phyloP scores from a whole-genome alignment of 1,140 invertebrate species.

The Eriocheir sinensis region DNA sequence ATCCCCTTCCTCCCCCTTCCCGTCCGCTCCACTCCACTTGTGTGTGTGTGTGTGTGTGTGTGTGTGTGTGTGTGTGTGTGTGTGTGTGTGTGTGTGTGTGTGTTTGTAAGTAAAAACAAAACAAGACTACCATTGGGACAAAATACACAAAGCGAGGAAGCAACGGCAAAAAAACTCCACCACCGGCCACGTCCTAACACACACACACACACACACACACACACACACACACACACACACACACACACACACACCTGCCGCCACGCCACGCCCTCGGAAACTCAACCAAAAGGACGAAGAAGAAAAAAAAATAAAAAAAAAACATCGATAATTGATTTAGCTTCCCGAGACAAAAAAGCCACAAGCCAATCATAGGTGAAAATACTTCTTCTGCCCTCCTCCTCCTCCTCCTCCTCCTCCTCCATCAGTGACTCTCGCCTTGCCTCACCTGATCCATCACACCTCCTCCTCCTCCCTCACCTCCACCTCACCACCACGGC shows the following conservation, averaged over 20 bases:
- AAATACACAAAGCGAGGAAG: too few relatives aligned
- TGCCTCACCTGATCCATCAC: background rate
- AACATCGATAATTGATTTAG: background rate
- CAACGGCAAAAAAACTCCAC: too few relatives aligned
- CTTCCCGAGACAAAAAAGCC: background rate
- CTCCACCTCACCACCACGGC: background rate
- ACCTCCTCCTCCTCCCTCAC: background rate
- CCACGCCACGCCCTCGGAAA: background rate
- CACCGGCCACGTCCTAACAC: too few relatives aligned
- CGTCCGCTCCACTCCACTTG: background rate
- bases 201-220: constrained; percentile 5
- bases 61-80: too few relatives aligned
- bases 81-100: too few relatives aligned
- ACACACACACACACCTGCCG: background rate
- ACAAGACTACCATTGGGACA: too few relatives aligned
- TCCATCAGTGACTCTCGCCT: background rate
- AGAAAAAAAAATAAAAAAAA: constrained; percentile 11
- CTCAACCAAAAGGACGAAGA: background rate
- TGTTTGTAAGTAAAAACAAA: too few relatives aligned
- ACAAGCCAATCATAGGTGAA: background rate
- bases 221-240: background rate
- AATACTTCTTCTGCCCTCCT: constrained; percentile 14
- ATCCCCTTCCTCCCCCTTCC: background rate
- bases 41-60: too few relatives aligned
- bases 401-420: constrained; percentile 1